Conservation (phyloP, 2,113 vertebrate species). For the Patagioenas fasciata region DNA sequence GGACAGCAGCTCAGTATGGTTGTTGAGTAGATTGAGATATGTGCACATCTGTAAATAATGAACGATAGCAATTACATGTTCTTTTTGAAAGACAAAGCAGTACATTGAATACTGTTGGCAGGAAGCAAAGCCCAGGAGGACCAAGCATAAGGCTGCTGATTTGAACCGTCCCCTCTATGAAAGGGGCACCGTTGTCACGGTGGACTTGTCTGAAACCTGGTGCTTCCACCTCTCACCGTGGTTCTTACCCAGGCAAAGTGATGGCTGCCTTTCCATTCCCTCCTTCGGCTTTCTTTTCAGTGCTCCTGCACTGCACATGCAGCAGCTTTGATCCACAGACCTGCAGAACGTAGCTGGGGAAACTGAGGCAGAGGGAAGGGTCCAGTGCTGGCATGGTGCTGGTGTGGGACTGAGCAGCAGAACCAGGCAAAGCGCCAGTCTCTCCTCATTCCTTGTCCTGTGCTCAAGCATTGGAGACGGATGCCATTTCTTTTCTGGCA, state of each 20-base stretch:
- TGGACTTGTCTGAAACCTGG: neutral
- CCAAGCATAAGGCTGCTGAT: constrained; percentile 11
- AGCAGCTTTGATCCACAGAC: neutral
- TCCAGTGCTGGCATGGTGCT: neutral
- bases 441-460: neutral
- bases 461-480: neutral
- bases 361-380: neutral
- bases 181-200: neutral
- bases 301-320: neutral
- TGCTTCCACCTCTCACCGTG: neutral
- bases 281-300: neutral
- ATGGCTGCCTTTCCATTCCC: neutral
- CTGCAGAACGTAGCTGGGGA: neutral
- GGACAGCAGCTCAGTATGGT: neutral
- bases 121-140: constrained; percentile 35
- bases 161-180: neutral
- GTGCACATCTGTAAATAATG: constrained; percentile 64
- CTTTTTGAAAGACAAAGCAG: constrained; percentile 49
- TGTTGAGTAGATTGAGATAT: constrained; percentile 49
- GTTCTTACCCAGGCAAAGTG: neutral
- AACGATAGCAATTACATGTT: constrained; percentile 25
- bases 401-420: neutral
- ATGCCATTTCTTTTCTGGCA: neutral
- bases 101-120: constrained; percentile 55
- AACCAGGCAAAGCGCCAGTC: neutral